Percentiles rank a stretch among this genome's conserved stretches.
These are phyloP conservation scores for Arnoldichthys spilopterus DNA, from an alignment of 2,797 vertebrate genomes.

Conservation along the genomic window DNA sequence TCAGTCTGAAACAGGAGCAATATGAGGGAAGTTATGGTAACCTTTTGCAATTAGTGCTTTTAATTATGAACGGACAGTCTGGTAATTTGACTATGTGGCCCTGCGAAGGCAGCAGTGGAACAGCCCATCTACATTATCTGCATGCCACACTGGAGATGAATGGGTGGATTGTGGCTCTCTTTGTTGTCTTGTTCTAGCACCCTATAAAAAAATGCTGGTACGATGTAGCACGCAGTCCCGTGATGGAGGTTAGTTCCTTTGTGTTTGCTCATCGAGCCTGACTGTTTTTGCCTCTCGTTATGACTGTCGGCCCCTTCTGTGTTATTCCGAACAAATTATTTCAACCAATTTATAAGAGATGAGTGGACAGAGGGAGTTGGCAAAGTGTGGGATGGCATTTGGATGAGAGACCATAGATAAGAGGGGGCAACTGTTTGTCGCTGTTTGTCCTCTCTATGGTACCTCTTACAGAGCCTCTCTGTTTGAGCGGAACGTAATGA, in stretches of 20 bases:
- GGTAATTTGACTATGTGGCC: background rate
- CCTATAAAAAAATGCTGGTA: conserved; percentile 72
- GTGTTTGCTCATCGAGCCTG: conserved; percentile 71
- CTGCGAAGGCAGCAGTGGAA: conserved; percentile 22
- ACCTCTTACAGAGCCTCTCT: conserved; percentile 20
- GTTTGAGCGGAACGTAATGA: conserved; percentile 23
- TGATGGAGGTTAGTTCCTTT: conserved; percentile 66
- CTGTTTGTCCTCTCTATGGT: conserved; percentile 5
- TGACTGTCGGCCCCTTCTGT: conserved; percentile 44
- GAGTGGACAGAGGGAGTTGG: conserved; percentile 21
- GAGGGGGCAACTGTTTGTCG: conserved; percentile 20
- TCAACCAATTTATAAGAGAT: conserved; percentile 56
- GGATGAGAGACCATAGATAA: conserved; percentile 20
- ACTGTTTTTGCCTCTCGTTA: conserved; percentile 58
- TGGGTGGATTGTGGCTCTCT: conserved; percentile 69
- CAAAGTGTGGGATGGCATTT: conserved; percentile 44
- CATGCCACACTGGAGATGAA: conserved; percentile 74
- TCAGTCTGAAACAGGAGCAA: background rate
- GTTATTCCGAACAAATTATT: conserved; percentile 62
- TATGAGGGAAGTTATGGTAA: background rate
- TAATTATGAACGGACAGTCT: conserved; percentile 1
- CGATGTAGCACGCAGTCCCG: conserved; percentile 65
- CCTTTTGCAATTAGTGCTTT: conserved; percentile 9
- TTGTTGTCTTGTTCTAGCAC: conserved; percentile 69
- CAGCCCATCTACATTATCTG: conserved; percentile 64